Base-by-base conservation (phyloP, 2,888 invertebrate species). In the Phyllotreta striolata region DNA sequence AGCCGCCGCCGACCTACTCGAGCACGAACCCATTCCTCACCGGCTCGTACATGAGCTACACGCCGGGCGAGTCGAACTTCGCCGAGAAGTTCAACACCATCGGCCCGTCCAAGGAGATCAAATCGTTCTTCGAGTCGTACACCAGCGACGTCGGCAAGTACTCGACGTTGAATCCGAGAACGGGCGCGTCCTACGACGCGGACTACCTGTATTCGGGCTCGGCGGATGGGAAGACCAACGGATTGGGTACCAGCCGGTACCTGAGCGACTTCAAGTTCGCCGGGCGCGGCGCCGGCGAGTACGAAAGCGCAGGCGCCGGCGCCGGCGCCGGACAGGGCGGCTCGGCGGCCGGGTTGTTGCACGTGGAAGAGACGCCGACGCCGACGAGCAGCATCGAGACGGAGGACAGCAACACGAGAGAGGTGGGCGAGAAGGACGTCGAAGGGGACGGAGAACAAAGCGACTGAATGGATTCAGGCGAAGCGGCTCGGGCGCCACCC, bases 1-100 rank as follows among this genome's bases (percentile, higher is more conserved):
- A 77, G 67, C 80, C 81, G 67, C 80, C 81, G 4, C 78, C 80
- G 2, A 81, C 81, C 7, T 83, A 82, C 66, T 81, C 80, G n/a
- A 83, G 82, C 66, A 88, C 88, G 52, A 88, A 88, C 80, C 88
- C 88, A 62, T 88, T 88, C 80, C 80, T 88, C 74, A 82, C 82
- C 3, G 82, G 82, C 1, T 81, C 82, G 7, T 82, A 82, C 66
- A 70, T 82, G 72, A 79, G 79, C 61, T 81, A 81, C 69, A 77
- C 74, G 24, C 76, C 81, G 0, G 74, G 73, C 10, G 76, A 78
- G 12, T 68, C 62, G 54, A 74, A 69, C 55, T 73, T 71, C 34
- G 72, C 73, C 41, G 79, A 80, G 38, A 81, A 81, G 70, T 81
- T 78, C 67, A 80, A 79, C 70, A 81, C 81, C 0, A 80, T 81